Evolutionary conservation across 2,888 invertebrate genomes (phyloP).

Genomic region (Sarcophaga rosellei): DNA sequence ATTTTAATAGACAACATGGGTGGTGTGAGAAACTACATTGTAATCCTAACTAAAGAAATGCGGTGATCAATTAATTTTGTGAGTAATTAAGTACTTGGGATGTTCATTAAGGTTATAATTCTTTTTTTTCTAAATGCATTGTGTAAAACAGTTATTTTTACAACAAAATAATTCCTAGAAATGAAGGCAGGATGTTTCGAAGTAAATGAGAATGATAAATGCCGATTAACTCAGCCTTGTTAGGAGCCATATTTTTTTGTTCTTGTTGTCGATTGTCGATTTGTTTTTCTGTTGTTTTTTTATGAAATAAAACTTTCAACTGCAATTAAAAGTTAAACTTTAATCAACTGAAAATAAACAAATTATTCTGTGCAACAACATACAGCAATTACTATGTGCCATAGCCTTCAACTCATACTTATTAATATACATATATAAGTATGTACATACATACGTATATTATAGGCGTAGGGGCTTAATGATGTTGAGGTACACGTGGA

Average conservation of each 20-base stretch:
- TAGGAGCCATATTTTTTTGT: background rate
- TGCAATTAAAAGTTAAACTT: background rate
- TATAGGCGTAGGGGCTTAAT: background rate
- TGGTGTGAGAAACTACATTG: too few species aligned
- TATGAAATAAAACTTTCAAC: background rate
- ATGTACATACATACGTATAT: background rate
- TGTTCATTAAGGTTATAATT: too few species aligned
- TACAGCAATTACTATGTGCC: background rate
- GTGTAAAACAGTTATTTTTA: too few species aligned
- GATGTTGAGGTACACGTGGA: too few species aligned
- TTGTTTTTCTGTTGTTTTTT: background rate
- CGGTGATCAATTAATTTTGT: too few species aligned
- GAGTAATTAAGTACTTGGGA: too few species aligned
- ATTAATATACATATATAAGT: background rate
- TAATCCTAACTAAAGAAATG: too few species aligned
- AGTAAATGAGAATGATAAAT: background rate
- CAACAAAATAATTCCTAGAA: too few species aligned
- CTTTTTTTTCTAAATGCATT: too few species aligned
- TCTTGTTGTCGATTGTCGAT: background rate
- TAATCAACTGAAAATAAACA: background rate
- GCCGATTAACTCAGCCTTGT: background rate
- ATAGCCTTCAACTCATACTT: background rate
- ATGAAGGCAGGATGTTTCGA: background rate
- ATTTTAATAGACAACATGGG: too few species aligned
- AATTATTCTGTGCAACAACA: background rate